phyloP scores from a whole-genome alignment of 2,113 vertebrate species.

The Sinocyclocheilus rhinocerous region DNA sequence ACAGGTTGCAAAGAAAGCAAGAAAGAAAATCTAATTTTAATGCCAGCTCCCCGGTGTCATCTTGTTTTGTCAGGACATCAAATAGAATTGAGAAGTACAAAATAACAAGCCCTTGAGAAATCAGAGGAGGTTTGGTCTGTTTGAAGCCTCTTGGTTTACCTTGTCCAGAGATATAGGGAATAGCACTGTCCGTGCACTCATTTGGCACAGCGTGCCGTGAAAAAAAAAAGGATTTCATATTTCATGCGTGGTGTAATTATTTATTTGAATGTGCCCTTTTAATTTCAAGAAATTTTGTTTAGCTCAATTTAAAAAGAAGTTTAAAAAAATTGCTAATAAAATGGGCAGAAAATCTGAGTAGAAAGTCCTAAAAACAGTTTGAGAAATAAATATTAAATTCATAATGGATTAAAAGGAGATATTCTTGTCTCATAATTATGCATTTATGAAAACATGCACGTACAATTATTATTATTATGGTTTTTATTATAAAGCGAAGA shows the following conservation, averaged over 20 bases:
- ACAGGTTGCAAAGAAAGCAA: constrained; percentile 72
- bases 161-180: constrained; percentile 85
- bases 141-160: constrained; percentile 90
- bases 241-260: constrained; percentile 41
- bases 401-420: not conserved
- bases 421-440: not conserved
- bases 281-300: not conserved
- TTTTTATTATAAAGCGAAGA: not conserved
- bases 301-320: not conserved
- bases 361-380: not conserved
- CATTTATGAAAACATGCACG: not conserved
- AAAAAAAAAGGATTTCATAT: constrained; percentile 69
- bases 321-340: not conserved
- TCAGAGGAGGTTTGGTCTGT: constrained; percentile 83
- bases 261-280: constrained; percentile 59
- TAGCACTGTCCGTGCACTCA: constrained; percentile 75
- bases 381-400: not conserved
- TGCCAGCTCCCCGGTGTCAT: constrained; percentile 88
- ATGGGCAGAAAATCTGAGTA: not conserved
- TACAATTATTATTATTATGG: not conserved
- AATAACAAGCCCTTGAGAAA: constrained; percentile 93
- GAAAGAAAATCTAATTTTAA: constrained; percentile 88
- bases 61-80: constrained; percentile 97
- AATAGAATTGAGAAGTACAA: constrained; percentile 94
- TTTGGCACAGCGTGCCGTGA: constrained; percentile 75